Conservation (phyloP, 2,113 vertebrate genomes). For the Stegostoma tigrinum region DNA sequence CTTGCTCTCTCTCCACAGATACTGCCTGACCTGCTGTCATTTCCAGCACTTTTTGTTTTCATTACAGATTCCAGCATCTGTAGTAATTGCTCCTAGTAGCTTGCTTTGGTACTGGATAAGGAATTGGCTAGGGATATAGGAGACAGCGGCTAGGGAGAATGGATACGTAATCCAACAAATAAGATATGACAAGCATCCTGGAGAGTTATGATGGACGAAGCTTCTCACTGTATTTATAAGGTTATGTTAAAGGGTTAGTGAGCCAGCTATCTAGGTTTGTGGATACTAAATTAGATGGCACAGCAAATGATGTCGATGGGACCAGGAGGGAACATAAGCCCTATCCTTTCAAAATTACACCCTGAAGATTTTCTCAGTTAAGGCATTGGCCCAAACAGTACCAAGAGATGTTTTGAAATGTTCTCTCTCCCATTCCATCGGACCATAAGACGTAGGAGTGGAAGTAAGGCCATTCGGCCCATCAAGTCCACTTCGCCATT, state of each 20-base stretch:
- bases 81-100: no score
- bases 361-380: background rate
- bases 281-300: background rate
- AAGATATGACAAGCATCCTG: background rate
- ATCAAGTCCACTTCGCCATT: no score
- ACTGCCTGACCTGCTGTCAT: no score
- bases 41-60: no score
- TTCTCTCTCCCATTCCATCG: no score
- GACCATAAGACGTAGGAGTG: no score
- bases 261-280: background rate
- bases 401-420: background rate
- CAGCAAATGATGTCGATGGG: background rate
- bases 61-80: no score
- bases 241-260: background rate
- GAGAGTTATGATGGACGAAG: background rate
- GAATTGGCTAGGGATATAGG: background rate
- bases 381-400: background rate
- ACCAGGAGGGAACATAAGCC: background rate
- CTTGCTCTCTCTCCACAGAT: no score
- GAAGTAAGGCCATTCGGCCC: no score
- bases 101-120: background rate
- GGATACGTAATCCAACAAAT: background rate
- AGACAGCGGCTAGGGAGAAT: background rate
- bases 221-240: background rate
- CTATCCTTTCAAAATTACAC: background rate